phyloP scores from a whole-genome alignment of 2,797 vertebrate species.

The Limnodromus scolopaceus region DNA sequence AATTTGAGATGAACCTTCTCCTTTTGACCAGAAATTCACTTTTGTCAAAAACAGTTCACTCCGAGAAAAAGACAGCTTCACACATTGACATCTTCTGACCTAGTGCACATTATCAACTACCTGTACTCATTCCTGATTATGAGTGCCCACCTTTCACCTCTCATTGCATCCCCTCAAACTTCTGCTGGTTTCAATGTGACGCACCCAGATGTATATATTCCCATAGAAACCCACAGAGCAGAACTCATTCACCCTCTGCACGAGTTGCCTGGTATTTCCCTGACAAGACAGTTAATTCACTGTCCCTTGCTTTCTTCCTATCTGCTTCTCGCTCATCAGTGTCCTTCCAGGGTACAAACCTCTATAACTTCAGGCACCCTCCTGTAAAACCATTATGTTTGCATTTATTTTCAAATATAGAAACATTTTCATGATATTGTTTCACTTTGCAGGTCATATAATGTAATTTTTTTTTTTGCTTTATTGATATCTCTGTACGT shows the following conservation, averaged over 20 bases:
- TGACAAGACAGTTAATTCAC: background rate
- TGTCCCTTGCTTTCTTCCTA: background rate
- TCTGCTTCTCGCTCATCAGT: background rate
- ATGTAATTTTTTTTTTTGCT: accelerated
- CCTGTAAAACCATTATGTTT: background rate
- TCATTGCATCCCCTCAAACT: background rate
- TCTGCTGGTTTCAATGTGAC: background rate
- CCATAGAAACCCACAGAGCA: background rate
- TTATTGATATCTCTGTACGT: background rate
- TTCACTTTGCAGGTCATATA: background rate
- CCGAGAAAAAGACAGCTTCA: background rate
- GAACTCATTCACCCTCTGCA: background rate
- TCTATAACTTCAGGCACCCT: background rate
- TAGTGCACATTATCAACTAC: background rate
- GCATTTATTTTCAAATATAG: background rate
- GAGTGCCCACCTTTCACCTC: background rate
- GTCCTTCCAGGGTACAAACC: background rate
- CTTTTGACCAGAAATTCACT: background rate
- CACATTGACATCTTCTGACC: background rate
- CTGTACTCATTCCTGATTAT: background rate
- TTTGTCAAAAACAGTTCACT: background rate
- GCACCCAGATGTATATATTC: background rate
- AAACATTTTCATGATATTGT: background rate
- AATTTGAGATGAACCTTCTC: background rate
- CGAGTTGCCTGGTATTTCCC: accelerated